Conservation (phyloP, 2,797 vertebrate species). For the Syngnathus acus region DNA sequence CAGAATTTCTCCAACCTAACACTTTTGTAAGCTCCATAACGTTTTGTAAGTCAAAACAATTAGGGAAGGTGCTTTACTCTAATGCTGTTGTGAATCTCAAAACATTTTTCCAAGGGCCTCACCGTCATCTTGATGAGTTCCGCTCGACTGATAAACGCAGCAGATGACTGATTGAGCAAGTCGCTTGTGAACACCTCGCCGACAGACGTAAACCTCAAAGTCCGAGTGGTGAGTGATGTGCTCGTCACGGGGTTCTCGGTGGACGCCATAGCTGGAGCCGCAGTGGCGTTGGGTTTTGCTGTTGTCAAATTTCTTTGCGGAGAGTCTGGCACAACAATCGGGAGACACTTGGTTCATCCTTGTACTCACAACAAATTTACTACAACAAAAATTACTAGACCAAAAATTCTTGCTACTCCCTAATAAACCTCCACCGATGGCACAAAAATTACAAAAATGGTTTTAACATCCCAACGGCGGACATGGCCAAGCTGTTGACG, state of each 20-base stretch:
- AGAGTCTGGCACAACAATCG: neutral
- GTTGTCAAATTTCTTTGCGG: neutral
- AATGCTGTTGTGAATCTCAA: no score
- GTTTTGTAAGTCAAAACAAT: no score
- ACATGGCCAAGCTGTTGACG: neutral
- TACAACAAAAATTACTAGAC: neutral
- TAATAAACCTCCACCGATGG: neutral
- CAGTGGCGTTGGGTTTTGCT: neutral
- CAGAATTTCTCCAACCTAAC: neutral
- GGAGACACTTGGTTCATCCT: neutral
- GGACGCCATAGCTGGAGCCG: neutral
- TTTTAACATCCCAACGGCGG: neutral
- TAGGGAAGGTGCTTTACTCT: no score
- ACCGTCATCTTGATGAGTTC: conserved; percentile 24
- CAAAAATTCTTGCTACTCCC: neutral
- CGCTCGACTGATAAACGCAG: conserved; percentile 23
- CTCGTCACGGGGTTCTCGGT: neutral
- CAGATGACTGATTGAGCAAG: conserved; percentile 30
- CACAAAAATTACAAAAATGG: neutral
- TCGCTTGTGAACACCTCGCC: conserved; percentile 36
- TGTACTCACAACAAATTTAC: neutral
- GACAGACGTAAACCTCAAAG: conserved; percentile 25
- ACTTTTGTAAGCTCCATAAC: neutral
- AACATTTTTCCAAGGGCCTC: conserved; percentile 4
- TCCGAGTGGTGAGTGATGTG: neutral